phyloP scores from a whole-genome alignment of 1,140 invertebrate genomes.

The Marisa cornuarietis region DNA sequence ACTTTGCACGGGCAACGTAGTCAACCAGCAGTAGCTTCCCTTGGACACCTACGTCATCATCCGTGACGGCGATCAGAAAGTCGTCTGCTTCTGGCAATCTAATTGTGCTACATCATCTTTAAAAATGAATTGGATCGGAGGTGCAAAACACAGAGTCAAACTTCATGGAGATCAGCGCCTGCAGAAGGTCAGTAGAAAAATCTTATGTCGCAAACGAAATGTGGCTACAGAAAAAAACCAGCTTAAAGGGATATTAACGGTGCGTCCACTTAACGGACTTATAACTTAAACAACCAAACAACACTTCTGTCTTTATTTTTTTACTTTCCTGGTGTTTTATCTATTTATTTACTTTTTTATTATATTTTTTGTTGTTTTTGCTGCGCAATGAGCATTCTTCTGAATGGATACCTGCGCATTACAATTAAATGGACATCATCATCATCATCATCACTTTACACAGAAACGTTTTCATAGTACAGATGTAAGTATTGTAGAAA shows the following conservation, averaged over 20 bases:
- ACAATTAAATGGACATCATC: too few relatives aligned
- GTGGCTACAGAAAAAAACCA: background rate
- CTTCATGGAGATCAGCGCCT: slow-evolving; percentile 29
- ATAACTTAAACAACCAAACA: too few relatives aligned
- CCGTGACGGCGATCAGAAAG: background rate
- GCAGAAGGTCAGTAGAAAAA: slow-evolving; percentile 3
- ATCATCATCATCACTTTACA: too few relatives aligned
- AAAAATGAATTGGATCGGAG: slow-evolving; percentile 57
- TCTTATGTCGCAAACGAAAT: background rate
- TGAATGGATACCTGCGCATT: too few relatives aligned
- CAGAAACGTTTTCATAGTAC: too few relatives aligned
- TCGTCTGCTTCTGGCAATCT: slow-evolving; percentile 11
- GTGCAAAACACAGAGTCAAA: slow-evolving; percentile 46
- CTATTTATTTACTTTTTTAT: too few relatives aligned
- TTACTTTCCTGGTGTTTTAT: too few relatives aligned
- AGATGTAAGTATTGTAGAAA: background rate
- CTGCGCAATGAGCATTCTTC: too few relatives aligned
- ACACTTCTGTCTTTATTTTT: too few relatives aligned
- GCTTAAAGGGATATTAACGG: too few relatives aligned
- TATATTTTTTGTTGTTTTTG: too few relatives aligned
- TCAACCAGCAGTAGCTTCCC: slow-evolving; percentile 6
- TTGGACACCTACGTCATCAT: background rate
- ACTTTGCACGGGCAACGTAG: slow-evolving; percentile 7
- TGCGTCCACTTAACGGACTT: too few relatives aligned
- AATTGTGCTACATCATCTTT: background rate